Base-by-base conservation (phyloP, 2,797 vertebrate genomes). In the Leucoraja ocellata region DNA sequence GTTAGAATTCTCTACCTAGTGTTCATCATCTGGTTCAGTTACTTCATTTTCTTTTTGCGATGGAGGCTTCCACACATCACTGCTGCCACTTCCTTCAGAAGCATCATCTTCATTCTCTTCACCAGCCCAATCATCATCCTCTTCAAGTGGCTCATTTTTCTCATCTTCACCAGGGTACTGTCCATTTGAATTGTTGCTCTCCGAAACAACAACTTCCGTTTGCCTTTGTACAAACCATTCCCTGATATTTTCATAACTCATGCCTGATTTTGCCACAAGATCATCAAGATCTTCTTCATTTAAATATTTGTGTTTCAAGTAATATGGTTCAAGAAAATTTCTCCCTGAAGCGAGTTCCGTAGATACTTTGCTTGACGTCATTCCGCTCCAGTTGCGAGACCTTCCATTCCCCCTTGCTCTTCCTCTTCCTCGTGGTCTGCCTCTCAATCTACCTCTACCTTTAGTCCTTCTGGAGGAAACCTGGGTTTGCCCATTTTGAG, bases 201-300 rank as follows among this genome's bases (percentile, higher is more conserved):
- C 90, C 21, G 90, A 92, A 76, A 46, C 39, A 6, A 71, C 71
- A 58, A 71, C 39, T 92, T 91, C 97, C 88, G 97, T 96, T 91
- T 98, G 97, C 88, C 98, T 97, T 94, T 99, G 98, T 0, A 98
- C 97, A 93, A 99, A 99, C 98, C 98, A 99, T 95, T 99, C 98
- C 95, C 99, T 97, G 94, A 99, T 98, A 97, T 99, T 98, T 95
- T 99, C 99, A 0, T 99, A 99, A 94, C 98, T 99, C 98, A 99
- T 99, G 93, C 98, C 98, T 93, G 98, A 98, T 96, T 97, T 99
- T 94, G 98, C 97, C 93, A 99, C 99, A 28, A 99, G 97, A 96
- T 99, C 99, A n/a, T 99, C 99, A 28, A 99, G 97, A 94, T 99
- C 98, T 95, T 99, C 98, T 96, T 99, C 99, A n/a, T 98, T 99